Evolutionary conservation across 2,113 vertebrate species (phyloP).

Genomic region (Camelus dromedarius): DNA sequence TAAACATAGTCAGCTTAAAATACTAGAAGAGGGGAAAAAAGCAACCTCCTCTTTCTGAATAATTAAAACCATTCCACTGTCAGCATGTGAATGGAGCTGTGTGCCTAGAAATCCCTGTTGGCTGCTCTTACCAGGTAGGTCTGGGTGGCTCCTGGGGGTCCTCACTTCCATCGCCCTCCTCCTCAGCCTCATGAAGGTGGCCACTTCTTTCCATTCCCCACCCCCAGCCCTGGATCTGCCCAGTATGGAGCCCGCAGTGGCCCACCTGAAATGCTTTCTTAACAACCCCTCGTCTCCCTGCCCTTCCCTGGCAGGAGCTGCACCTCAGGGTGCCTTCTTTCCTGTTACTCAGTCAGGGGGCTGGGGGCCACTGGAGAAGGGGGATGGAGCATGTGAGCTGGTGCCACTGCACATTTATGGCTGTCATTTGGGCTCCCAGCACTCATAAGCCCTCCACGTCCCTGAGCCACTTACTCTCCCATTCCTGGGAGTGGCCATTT

Average conservation of each 20-base stretch:
- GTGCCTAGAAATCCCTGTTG: not conserved
- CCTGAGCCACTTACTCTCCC: not conserved
- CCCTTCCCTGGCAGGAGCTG: not conserved
- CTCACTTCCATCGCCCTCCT: not conserved
- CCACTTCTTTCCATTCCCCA: not conserved
- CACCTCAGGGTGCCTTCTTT: not conserved
- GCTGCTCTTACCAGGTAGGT: fast-evolving
- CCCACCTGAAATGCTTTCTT: not conserved
- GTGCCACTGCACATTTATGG: not conserved
- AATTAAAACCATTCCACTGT: not conserved
- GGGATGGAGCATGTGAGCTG: fast-evolving
- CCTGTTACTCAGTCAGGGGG: fast-evolving
- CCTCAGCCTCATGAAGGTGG: not conserved
- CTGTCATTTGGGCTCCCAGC: fast-evolving
- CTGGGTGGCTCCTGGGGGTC: not conserved
- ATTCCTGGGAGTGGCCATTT: not conserved
- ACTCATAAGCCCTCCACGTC: fast-evolving
- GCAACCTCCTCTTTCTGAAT: not conserved
- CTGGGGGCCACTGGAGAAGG: not conserved
- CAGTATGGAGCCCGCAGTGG: not conserved
- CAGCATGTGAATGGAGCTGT: fast-evolving
- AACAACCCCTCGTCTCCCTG: not conserved
- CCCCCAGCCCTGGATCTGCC: not conserved
- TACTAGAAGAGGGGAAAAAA: not conserved
- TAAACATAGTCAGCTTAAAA: not conserved